Evolutionary conservation across 2,888 invertebrate species (phyloP).

Genomic region (Drosophila nr. perissopoda): DNA sequence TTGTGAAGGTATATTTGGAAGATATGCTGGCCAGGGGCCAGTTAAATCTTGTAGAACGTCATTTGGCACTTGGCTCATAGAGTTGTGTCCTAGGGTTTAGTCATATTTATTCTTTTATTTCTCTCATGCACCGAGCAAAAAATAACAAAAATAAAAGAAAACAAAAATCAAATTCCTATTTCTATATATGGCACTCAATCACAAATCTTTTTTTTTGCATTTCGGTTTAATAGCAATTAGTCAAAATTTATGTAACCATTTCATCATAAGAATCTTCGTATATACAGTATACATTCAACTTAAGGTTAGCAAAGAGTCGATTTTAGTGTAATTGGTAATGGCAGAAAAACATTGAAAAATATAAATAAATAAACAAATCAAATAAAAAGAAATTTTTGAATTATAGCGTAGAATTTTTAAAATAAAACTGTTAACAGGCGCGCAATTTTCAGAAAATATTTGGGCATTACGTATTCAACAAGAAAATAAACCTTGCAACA

Average conservation of each 20-base stretch:
- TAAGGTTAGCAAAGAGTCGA: conserved; percentile 73
- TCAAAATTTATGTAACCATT: conserved; percentile 34
- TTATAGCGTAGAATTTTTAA: conserved; percentile 69
- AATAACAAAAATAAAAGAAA: neutral
- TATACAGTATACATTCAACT: conserved; percentile 34
- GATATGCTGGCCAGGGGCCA: conserved; percentile 38
- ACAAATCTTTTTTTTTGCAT: conserved; percentile 43
- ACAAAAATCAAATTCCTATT: conserved; percentile 18
- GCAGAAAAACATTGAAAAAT: conserved; percentile 30
- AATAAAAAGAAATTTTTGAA: conserved; percentile 36
- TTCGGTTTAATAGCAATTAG: conserved; percentile 33
- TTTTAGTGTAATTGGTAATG: conserved; percentile 69
- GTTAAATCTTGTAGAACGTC: conserved; percentile 48
- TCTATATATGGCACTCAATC: conserved; percentile 45
- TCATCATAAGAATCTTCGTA: conserved; percentile 36
- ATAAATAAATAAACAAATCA: neutral
- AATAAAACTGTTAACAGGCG: conserved; percentile 57
- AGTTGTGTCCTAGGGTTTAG: conserved; percentile 59
- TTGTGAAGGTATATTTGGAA: conserved; percentile 33
- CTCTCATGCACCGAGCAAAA: conserved; percentile 61
- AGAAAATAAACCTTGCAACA: conserved; percentile 40
- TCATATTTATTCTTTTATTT: conserved; percentile 38
- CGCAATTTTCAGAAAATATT: conserved; percentile 64
- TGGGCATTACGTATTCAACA: conserved; percentile 57
- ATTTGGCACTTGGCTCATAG: conserved; percentile 57